A percentile compares a stretch with the other conserved stretches of the same genome.
These are phyloP conservation scores for Phasianus colchicus DNA, from an alignment of 2,113 vertebrate species.

Conservation along the genomic window DNA sequence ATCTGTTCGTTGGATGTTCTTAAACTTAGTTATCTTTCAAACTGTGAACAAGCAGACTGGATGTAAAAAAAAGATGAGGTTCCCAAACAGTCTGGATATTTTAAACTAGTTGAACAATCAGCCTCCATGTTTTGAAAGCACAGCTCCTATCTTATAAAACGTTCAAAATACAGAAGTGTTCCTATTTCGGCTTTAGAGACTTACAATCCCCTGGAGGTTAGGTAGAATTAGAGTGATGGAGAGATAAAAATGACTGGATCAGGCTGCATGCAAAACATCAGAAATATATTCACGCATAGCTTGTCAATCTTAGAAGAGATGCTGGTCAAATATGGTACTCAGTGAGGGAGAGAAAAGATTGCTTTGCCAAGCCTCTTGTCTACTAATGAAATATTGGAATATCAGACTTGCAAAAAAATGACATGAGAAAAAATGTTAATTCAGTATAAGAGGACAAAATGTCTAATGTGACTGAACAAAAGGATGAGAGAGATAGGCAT, in stretches of 20 bases:
- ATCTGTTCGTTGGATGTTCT: background rate
- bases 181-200: background rate
- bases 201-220: background rate
- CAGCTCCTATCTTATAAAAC: background rate
- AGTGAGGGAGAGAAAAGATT: background rate
- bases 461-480: background rate
- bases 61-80: background rate
- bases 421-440: background rate
- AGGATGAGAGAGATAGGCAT: background rate
- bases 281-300: background rate
- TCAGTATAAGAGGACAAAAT: background rate
- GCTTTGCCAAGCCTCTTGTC: background rate
- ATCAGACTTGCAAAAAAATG: background rate
- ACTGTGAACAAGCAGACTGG: background rate
- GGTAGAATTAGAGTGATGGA: background rate
- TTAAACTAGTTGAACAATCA: constrained; percentile 3
- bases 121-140: background rate
- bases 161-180: background rate
- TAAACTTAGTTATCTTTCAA: background rate
- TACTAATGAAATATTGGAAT: background rate
- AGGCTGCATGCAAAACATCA: background rate
- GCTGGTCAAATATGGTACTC: background rate
- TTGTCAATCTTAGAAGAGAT: background rate
- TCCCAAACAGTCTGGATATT: background rate
- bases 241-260: background rate